These are phyloP conservation scores for Rhopalosiphum nymphaeae DNA, from an alignment of 2,888 invertebrate genomes.

Conservation along the genomic window DNA sequence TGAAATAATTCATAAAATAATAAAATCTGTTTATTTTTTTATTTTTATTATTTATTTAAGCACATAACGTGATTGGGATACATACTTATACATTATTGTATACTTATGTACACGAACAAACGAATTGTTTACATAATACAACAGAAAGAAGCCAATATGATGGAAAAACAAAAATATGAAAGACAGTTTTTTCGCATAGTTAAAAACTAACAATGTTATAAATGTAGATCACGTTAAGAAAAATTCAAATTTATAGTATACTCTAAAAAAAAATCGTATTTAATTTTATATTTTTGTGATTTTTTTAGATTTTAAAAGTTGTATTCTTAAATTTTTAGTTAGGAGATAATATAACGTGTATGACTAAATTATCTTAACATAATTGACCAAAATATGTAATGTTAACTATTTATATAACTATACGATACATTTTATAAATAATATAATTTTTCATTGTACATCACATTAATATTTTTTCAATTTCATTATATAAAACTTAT, in stretches of 20 bases:
- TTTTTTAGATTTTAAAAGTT: neutral
- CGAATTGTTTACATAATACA: neutral
- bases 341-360: neutral
- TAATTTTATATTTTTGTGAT: neutral
- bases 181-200: neutral
- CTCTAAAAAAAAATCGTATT: neutral
- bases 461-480: neutral
- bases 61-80: neutral
- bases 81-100: neutral
- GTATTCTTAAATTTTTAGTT: neutral
- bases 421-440: neutral
- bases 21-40: neutral
- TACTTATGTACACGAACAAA: neutral
- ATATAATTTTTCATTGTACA: neutral
- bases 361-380: neutral
- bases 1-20: neutral
- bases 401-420: neutral
- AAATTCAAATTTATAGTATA: neutral
- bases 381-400: neutral
- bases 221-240: neutral
- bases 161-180: neutral
- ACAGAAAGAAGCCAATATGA: neutral
- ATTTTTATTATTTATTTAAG: neutral
- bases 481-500: neutral
- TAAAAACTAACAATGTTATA: neutral